phyloP scores from a whole-genome alignment of 2,113 vertebrate species.

The Rhagologus leucostigma region DNA sequence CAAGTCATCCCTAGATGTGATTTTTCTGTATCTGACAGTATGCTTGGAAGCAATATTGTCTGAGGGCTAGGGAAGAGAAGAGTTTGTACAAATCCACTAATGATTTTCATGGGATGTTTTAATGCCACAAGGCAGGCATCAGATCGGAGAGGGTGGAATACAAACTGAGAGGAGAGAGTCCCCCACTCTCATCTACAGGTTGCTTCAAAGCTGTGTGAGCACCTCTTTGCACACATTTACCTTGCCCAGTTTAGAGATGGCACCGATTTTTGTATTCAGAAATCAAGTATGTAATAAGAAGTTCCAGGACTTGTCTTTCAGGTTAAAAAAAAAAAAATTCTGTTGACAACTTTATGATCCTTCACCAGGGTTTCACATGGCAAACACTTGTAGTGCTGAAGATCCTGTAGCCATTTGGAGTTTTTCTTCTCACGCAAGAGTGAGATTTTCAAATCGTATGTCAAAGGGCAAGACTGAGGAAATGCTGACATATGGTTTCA shows the following conservation, averaged over 20 bases:
- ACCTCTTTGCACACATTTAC: not conserved
- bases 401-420: not conserved
- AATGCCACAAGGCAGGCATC: not conserved
- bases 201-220: not conserved
- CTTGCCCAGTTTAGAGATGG: not conserved
- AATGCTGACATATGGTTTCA: not conserved
- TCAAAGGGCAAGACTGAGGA: not conserved
- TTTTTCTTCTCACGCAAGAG: not conserved
- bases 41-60: not conserved
- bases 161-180: not conserved
- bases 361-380: not conserved
- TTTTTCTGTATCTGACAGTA: not conserved
- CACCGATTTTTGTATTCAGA: not conserved
- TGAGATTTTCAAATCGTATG: not conserved
- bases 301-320: not conserved
- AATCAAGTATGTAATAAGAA: not conserved
- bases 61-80: not conserved
- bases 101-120: not conserved
- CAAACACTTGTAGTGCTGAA: not conserved
- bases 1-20: not conserved
- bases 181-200: not conserved
- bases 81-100: not conserved
- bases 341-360: not conserved
- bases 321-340: not conserved
- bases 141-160: not conserved